phyloP scores from a whole-genome alignment of 2,113 vertebrate genomes.

The Larimichthys polyactis region DNA sequence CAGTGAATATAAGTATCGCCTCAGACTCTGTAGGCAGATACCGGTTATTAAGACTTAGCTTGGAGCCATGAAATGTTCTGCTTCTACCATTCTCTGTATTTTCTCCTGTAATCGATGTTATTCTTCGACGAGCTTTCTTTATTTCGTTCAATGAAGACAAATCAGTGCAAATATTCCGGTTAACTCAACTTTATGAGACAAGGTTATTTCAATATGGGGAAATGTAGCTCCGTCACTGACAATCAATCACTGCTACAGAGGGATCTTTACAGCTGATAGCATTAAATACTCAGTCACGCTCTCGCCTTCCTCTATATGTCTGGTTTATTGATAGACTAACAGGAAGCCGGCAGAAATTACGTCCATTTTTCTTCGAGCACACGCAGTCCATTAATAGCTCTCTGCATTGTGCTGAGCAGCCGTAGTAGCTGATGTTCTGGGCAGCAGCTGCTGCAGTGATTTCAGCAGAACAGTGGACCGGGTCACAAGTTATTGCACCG shows the following conservation, averaged over 20 bases:
- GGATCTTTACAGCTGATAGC: not conserved
- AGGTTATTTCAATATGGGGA: not conserved
- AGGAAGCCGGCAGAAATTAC: slow-evolving; percentile 22
- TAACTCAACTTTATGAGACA: not conserved
- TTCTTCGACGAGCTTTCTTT: not conserved
- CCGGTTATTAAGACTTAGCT: not conserved
- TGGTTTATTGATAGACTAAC: slow-evolving; percentile 22
- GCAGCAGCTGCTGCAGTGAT: slow-evolving; percentile 54
- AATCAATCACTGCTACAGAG: not conserved
- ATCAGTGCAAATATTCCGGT: not conserved
- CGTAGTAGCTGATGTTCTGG: slow-evolving; percentile 15
- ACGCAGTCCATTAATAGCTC: slow-evolving; percentile 21
- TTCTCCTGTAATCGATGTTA: not conserved
- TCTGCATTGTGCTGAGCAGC: not conserved
- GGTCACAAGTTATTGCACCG: slow-evolving; percentile 35
- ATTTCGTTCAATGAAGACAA: not conserved
- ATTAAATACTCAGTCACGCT: slow-evolving; percentile 2
- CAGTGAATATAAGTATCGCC: not conserved
- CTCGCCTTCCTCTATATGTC: slow-evolving; percentile 8
- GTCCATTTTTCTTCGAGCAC: slow-evolving; percentile 7
- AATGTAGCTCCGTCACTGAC: not conserved
- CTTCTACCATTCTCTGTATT: too few relatives aligned
- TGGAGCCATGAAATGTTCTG: not conserved
- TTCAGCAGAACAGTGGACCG: not conserved
- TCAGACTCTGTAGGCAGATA: not conserved